phyloP scores from a whole-genome alignment of 2,888 invertebrate genomes.

The Stenolophus ochropezus region DNA sequence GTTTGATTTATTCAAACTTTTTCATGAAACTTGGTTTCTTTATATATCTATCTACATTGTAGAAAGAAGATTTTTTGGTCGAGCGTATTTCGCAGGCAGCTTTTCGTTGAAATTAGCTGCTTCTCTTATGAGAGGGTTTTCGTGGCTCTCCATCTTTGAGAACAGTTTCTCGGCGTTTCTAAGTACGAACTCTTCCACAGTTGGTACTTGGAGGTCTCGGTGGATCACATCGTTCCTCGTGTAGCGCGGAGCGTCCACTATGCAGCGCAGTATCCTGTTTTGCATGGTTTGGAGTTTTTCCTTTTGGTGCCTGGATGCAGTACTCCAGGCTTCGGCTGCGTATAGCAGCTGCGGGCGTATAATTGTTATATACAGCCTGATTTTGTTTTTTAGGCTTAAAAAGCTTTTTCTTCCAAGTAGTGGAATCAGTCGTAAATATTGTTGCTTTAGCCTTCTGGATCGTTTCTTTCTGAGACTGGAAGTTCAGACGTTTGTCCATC shows the following conservation, averaged over 20 bases:
- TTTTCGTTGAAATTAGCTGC: no score
- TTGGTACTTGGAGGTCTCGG: not conserved
- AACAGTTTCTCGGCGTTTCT: not conserved
- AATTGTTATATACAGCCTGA: not conserved
- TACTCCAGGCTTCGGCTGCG: not conserved
- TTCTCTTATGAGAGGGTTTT: no score
- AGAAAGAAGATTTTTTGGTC: no score
- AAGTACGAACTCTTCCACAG: not conserved
- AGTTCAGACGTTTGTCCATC: no score
- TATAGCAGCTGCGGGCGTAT: constrained; percentile 21
- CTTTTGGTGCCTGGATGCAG: not conserved
- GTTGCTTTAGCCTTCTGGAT: not conserved
- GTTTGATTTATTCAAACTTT: no score
- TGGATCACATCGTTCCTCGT: not conserved
- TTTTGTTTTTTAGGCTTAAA: constrained; percentile 1
- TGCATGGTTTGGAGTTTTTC: not conserved
- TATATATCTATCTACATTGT: no score
- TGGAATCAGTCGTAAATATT: not conserved
- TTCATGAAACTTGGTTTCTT: no score
- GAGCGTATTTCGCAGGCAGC: no score
- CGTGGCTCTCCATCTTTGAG: not conserved
- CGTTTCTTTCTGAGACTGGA: not conserved
- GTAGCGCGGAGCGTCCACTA: not conserved
- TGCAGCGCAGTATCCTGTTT: not conserved
- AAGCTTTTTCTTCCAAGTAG: not conserved